Evolutionary conservation across 2,888 invertebrate genomes (phyloP).

Genomic region (Endotricha flammealis): DNA sequence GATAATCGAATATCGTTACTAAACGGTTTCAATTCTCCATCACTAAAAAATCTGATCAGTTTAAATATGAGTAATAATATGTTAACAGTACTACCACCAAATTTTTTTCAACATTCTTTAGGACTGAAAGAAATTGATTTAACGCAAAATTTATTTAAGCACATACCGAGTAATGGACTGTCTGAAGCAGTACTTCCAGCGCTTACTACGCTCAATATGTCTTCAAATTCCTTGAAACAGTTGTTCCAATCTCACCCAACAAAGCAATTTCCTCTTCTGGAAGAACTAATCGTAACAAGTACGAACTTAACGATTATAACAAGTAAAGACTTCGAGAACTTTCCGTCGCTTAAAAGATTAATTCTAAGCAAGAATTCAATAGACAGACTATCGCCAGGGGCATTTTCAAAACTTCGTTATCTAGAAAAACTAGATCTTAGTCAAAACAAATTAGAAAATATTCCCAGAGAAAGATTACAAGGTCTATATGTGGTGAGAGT

Average conservation of each 20-base stretch:
- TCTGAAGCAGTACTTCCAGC: conserved; percentile 85
- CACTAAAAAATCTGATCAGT: conserved; percentile 84
- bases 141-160: conserved; percentile 86
- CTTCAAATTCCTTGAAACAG: conserved; percentile 87
- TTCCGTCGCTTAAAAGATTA: conserved; percentile 86
- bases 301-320: conserved; percentile 91
- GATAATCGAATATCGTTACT: conserved; percentile 86
- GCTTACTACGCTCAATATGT: conserved; percentile 87
- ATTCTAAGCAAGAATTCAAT: conserved; percentile 86
- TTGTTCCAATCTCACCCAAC: conserved; percentile 85
- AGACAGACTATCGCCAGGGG: conserved; percentile 88
- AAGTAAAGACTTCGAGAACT: conserved; percentile 90
- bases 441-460: conserved; percentile 87
- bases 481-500: conserved; percentile 85
- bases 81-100: conserved; percentile 86
- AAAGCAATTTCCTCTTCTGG: conserved; percentile 86
- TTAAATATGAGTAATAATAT: conserved; percentile 88
- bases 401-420: conserved; percentile 87
- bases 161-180: conserved; percentile 87
- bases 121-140: conserved; percentile 86
- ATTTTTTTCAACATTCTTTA: conserved; percentile 87
- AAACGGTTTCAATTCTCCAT: conserved; percentile 86
- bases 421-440: conserved; percentile 89
- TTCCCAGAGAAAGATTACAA: conserved; percentile 90
- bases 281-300: conserved; percentile 87